Base-by-base conservation (phyloP, 30 jellyfish, hydroid and myxozoan species). In the Hydractinia echinata region DNA sequence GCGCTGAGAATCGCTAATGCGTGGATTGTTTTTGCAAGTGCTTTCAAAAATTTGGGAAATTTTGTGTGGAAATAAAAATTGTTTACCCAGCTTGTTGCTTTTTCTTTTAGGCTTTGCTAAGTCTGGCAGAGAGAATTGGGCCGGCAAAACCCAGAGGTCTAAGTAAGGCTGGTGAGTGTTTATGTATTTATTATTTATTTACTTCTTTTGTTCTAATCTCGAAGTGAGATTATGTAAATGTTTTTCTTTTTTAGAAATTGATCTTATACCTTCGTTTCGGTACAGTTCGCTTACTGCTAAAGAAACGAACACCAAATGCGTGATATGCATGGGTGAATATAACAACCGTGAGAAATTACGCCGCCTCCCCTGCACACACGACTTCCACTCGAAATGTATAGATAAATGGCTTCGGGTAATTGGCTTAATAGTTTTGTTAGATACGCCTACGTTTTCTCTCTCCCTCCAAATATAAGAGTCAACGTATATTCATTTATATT, bases 111-210 rank as follows among this genome's bases (percentile, higher is more conserved):
- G 97, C 97, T 8, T 76, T 89, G 88, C 85, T 92, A 95, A 86
- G 60, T 55, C 83, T 90, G 1, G 95, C 97, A 5, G 97, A 90
- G 69, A 76, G 95, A 50, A 39, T 90, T 54, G 97, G 97, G 44
- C 97, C 95, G 13, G 97, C 95, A 53, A 90, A 90, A 73, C 95
- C 95, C 14, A 72, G 88, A 61, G 97, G 97, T 10, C 72, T 90
- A 48, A 54, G 71, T 58, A 90, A 85, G 77, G 44, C 87, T 10
- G 97, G 97, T 90, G 52, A 51, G 94, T 14, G 81, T 7, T 71
- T 71, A 71, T 71, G 39, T 71, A 8, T 51, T 44, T 64, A 13
- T 52, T 13, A 11, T 50, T 74, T 13, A 58, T 50, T 21, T 50
- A 48, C 7, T 53, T 4, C 4, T n/a, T 39, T 18, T 72, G 60